Evolutionary conservation across 2,797 vertebrate species (phyloP).

Genomic region (Limnodromus scolopaceus): DNA sequence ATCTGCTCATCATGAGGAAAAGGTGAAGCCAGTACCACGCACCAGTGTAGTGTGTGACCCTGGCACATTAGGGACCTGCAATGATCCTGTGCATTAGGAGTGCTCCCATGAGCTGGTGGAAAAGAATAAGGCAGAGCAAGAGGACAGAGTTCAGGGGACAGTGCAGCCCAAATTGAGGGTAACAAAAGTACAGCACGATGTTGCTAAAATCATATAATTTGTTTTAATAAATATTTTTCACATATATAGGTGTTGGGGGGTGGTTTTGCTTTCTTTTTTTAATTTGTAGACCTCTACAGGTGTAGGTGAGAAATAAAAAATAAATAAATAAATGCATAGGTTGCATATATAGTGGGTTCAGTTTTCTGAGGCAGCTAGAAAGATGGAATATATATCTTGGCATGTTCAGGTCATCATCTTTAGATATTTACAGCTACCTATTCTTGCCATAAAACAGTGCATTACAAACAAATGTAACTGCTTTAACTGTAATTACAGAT

Average conservation of each 20-base stretch:
- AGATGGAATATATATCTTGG: background rate
- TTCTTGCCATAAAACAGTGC: background rate
- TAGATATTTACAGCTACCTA: background rate
- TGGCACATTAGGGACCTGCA: background rate
- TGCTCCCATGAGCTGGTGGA: background rate
- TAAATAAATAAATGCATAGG: background rate
- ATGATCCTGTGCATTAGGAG: background rate
- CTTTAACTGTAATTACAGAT: slow-evolving; percentile 1
- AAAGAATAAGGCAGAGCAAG: background rate
- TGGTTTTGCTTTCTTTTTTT: background rate
- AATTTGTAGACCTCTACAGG: background rate
- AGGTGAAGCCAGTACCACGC: background rate
- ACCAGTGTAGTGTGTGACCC: background rate
- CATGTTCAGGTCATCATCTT: background rate
- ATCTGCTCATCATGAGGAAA: background rate
- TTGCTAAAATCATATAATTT: background rate
- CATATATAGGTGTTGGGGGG: rapidly evolving
- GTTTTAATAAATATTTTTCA: background rate
- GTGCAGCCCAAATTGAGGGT: background rate
- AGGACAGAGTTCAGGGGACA: background rate
- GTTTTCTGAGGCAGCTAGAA: background rate
- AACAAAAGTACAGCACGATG: background rate
- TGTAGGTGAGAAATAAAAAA: background rate
- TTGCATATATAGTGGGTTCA: background rate
- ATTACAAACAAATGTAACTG: background rate